A percentile compares a stretch with the other conserved stretches of the same genome.
phyloP scores from a whole-genome alignment of 2,888 invertebrate species.

The Unio pictorum region DNA sequence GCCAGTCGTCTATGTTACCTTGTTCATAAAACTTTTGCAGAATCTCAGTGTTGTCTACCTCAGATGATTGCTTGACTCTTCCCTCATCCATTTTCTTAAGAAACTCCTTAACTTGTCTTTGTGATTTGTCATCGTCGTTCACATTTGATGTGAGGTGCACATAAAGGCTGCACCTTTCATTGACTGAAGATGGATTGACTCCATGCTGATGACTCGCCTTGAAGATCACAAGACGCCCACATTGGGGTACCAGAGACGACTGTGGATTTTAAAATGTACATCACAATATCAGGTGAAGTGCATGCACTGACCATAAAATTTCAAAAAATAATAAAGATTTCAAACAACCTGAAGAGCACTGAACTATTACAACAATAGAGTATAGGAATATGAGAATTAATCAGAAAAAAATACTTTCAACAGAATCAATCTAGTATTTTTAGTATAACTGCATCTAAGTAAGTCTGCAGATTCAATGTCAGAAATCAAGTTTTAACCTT shows the following conservation, averaged over 20 bases:
- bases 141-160: constrained; percentile 34
- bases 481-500: too few species aligned
- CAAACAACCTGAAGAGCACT: too few species aligned
- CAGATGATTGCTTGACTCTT: constrained; percentile 11
- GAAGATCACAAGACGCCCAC: constrained; percentile 78
- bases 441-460: too few species aligned
- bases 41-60: constrained; percentile 27
- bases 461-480: too few species aligned
- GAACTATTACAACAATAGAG: too few species aligned
- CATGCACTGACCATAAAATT: not conserved
- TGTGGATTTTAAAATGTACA: constrained; percentile 46
- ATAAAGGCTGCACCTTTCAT: constrained; percentile 75
- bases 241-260: constrained; percentile 74
- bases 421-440: too few species aligned
- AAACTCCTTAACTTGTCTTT: constrained; percentile 25
- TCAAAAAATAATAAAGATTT: not conserved
- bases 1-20: constrained; percentile 28
- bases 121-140: constrained; percentile 28
- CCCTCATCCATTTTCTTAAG: constrained; percentile 40
- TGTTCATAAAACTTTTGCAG: constrained; percentile 44
- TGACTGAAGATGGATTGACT: constrained; percentile 75
- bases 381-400: too few species aligned
- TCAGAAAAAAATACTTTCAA: too few species aligned
- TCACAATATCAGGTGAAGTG: not conserved
- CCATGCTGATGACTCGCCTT: constrained; percentile 77